Evolutionary conservation across 2,888 invertebrate genomes (phyloP).

Genomic region (Seira ritae): DNA sequence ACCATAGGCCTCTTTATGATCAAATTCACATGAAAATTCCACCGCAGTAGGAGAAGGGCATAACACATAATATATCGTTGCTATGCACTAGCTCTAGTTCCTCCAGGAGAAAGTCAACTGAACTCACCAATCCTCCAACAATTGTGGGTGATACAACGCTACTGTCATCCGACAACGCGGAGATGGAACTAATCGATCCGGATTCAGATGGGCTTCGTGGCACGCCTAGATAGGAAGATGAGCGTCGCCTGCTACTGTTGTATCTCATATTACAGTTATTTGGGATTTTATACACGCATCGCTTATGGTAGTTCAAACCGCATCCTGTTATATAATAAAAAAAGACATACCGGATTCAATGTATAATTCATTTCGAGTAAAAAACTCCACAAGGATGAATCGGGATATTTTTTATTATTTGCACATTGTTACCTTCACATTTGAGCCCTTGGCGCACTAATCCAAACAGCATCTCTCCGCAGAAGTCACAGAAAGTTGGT

Average conservation of each 20-base stretch:
- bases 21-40: neutral
- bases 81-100: too few relatives aligned
- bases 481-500: slow-evolving; percentile 99
- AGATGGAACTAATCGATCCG: slow-evolving; percentile 82
- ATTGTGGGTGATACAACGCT: slow-evolving; percentile 67
- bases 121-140: slow-evolving; percentile 85
- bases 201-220: slow-evolving; percentile 85
- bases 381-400: slow-evolving; percentile 23
- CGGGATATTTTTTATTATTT: slow-evolving; percentile 28
- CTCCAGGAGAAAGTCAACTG: neutral
- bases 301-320: slow-evolving; percentile 98
- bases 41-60: too few relatives aligned
- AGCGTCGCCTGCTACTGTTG: slow-evolving; percentile 73
- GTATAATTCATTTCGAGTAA: slow-evolving; percentile 23
- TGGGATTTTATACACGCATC: slow-evolving; percentile 97
- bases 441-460: slow-evolving; percentile 98
- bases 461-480: slow-evolving; percentile 99
- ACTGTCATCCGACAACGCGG: slow-evolving; percentile 80
- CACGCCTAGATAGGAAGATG: slow-evolving; percentile 78
- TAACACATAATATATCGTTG: too few relatives aligned
- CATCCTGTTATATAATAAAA: slow-evolving; percentile 84
- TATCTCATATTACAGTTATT: slow-evolving; percentile 89
- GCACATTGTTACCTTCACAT: slow-evolving; percentile 88
- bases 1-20: neutral
- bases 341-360: slow-evolving; percentile 23